These are phyloP conservation scores for Paralvinella palmiformis DNA, from an alignment of 1,140 invertebrate species.

Conservation along the genomic window DNA sequence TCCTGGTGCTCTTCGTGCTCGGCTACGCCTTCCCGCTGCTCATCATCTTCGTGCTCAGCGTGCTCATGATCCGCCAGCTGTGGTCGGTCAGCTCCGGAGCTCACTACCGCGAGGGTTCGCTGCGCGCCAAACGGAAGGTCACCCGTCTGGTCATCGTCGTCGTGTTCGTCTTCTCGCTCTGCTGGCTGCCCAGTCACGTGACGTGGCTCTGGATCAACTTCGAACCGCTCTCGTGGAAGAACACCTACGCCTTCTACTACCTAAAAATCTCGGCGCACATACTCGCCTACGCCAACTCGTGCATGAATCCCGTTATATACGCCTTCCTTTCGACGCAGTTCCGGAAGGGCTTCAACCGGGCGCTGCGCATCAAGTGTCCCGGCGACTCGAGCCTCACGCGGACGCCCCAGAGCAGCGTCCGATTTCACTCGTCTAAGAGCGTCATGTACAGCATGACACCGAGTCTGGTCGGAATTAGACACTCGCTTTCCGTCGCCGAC, in stretches of 20 bases:
- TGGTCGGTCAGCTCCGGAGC: conserved; percentile 59
- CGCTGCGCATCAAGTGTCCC: conserved; percentile 16
- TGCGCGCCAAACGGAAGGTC: conserved; percentile 73
- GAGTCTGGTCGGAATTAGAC: too few relatives aligned
- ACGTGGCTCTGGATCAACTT: conserved; percentile 42
- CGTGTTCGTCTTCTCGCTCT: conserved; percentile 84
- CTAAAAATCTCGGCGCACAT: conserved; percentile 77
- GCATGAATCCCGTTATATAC: conserved; percentile 89
- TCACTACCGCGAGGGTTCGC: neutral
- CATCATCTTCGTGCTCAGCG: conserved; percentile 79
- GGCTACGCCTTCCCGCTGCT: conserved; percentile 72
- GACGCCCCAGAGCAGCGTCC: too few relatives aligned
- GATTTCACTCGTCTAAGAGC: too few relatives aligned
- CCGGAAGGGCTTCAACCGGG: conserved; percentile 67
- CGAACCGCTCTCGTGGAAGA: conserved; percentile 30
- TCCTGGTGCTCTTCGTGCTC: conserved; percentile 20
- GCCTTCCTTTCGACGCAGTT: conserved; percentile 95
- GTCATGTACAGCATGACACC: too few relatives aligned
- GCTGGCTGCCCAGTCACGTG: conserved; percentile 84
- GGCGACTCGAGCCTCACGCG: neutral
- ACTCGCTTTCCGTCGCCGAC: too few relatives aligned
- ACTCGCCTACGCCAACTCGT: conserved; percentile 85
- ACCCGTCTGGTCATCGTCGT: conserved; percentile 85
- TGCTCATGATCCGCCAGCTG: conserved; percentile 76
- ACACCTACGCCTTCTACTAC: conserved; percentile 54